Evolutionary conservation across 2,888 invertebrate species (phyloP), one percentile per base, ranked within the genome.

Genomic region (Meandrusa payeni): DNA sequence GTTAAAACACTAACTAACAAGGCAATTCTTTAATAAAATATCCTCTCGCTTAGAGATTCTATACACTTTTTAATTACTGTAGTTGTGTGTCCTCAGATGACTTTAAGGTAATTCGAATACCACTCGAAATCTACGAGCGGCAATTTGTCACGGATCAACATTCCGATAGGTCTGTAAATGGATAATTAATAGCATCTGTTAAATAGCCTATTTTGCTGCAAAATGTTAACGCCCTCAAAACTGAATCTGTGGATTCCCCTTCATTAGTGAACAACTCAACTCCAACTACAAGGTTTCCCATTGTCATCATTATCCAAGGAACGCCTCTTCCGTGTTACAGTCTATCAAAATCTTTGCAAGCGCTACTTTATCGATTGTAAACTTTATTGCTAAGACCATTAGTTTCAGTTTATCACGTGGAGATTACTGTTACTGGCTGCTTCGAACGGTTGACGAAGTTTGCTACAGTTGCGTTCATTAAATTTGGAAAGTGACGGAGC

Each of bases 301-400:
- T 43, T 43, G 43, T 43, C 37, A 32, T 38, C 38, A 32, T 43
- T 43, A 43, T 38, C 19, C 43, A 5, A 43, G 38, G 20, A 38
- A 37, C 43, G 43, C 43, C 43, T 43, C 31, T 38, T 38, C 32
- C 43, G 6, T 43, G 43, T 43, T 32, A 19, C 10, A 13, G 9
- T 38, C 26, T 32, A 27, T 43, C 43, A 31, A 26, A 38, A 37
- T 31, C 27, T 37, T 23, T 13, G 17, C 6, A 9, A 17, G 1
- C 1, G 5, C 5, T 17, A 3, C 4, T 23, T 13, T 12, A 6
- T 4, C 9, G 2, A 43, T 12, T 26, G 37, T 31, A 0, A 31
- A 43, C 37, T 7, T 19, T 42, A 19, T 4, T 1, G 1, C 2
- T 1, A 6, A 4, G 1, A 1, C 0, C 0, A 6, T 0, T 26